These are phyloP conservation scores for Listrodromus nycthemerus DNA, from an alignment of 2,888 invertebrate genomes.

Conservation along the genomic window DNA sequence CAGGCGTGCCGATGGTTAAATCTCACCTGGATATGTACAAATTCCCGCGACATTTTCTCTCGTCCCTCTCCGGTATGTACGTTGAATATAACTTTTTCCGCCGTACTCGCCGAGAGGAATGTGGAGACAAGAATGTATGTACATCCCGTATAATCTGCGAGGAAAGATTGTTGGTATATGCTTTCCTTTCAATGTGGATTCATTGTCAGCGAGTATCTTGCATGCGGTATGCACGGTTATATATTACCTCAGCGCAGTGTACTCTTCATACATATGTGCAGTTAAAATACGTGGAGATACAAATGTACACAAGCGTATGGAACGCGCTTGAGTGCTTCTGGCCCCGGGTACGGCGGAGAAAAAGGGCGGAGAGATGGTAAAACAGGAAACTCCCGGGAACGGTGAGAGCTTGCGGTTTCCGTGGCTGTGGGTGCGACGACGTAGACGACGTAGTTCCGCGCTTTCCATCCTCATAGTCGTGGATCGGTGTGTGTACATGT, in stretches of 20 bases:
- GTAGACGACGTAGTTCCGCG: conserved; percentile 42
- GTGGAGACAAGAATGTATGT: background rate
- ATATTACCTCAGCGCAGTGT: background rate
- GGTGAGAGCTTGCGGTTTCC: conserved; percentile 54
- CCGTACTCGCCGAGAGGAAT: background rate
- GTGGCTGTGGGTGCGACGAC: conserved; percentile 37
- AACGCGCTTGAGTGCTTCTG: conserved; percentile 35
- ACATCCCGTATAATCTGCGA: conserved; percentile 7
- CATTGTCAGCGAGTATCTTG: conserved; percentile 17
- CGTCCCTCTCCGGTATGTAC: conserved; percentile 11
- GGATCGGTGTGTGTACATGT: background rate
- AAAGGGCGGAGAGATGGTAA: conserved; percentile 49
- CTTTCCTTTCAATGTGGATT: conserved; percentile 22
- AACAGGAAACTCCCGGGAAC: conserved; percentile 39
- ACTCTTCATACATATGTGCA: conserved; percentile 25
- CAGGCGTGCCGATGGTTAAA: too few species aligned
- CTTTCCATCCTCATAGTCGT: conserved; percentile 16
- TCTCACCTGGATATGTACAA: background rate
- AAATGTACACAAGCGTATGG: conserved; percentile 36
- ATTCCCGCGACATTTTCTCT: conserved; percentile 19
- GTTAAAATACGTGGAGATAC: conserved; percentile 40
- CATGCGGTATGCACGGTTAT: conserved; percentile 3
- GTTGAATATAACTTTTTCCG: conserved; percentile 19
- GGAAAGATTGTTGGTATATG: conserved; percentile 20
- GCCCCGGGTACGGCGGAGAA: conserved; percentile 14